These are phyloP conservation scores for Perognathus longimembris DNA, from an alignment of 2,113 vertebrate species.

Conservation along the genomic window DNA sequence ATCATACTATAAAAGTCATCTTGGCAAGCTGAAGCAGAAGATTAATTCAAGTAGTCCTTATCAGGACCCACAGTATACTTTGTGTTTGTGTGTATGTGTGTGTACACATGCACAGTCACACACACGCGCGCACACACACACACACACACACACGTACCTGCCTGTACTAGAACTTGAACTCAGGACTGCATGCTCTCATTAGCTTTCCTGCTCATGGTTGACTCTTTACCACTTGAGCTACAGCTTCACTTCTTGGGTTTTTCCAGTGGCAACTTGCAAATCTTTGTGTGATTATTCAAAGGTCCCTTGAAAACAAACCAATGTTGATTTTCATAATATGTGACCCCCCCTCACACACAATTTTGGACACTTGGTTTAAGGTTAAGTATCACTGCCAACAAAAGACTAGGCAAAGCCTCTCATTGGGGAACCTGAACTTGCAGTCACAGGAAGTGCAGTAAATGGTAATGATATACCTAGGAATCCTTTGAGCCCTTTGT, in stretches of 20 bases:
- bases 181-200: no score
- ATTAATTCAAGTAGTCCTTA: not conserved
- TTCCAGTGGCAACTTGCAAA: not conserved
- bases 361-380: not conserved
- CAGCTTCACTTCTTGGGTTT: not conserved
- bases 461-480: not conserved
- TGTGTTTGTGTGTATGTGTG: no score
- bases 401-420: slow-evolving; percentile 10
- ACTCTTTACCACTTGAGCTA: no score
- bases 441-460: not conserved
- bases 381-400: not conserved
- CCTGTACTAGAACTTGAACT: no score
- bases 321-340: slow-evolving; percentile 18
- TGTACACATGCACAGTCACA: no score
- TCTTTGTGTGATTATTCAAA: slow-evolving; percentile 1
- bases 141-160: no score
- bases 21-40: not conserved
- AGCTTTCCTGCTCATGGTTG: no score
- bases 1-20: not conserved
- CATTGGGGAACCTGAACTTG: slow-evolving; percentile 13
- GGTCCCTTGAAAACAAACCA: not conserved
- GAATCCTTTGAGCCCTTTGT: not conserved
- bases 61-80: not conserved
- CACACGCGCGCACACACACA: no score
- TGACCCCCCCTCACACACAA: not conserved